These are phyloP conservation scores for Diglossa cyanea DNA, from an alignment of 2,797 vertebrate species.

Conservation along the genomic window DNA sequence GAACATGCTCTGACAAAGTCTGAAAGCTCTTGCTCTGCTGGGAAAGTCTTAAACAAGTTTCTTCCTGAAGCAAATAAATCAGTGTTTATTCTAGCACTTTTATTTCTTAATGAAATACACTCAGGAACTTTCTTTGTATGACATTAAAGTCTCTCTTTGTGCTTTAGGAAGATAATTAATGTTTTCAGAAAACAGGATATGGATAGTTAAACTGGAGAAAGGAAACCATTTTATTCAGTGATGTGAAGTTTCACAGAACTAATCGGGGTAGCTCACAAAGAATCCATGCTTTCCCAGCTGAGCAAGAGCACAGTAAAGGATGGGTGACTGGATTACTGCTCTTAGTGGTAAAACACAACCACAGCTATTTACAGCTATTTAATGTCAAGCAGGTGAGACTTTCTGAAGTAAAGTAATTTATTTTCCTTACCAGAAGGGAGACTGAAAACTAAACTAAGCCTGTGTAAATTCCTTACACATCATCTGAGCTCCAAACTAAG, in stretches of 20 bases:
- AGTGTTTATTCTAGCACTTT: slow-evolving; percentile 4
- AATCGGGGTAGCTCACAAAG: not conserved
- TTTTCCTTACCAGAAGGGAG: slow-evolving; percentile 42
- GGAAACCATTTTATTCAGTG: not conserved
- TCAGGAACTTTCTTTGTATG: not conserved
- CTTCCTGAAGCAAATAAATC: slow-evolving; percentile 32
- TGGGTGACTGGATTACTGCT: not conserved
- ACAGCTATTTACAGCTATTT: not conserved
- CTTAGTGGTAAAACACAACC: not conserved
- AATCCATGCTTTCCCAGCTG: not conserved
- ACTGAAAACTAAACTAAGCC: slow-evolving; percentile 34
- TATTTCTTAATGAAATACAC: slow-evolving; percentile 27
- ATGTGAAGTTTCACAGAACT: not conserved
- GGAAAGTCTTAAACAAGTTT: slow-evolving; percentile 23
- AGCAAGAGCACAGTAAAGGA: not conserved
- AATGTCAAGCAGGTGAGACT: slow-evolving; percentile 11
- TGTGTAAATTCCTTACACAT: slow-evolving; percentile 27
- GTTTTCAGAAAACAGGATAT: slow-evolving; percentile 24
- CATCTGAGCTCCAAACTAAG: slow-evolving; percentile 29
- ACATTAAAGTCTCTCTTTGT: not conserved
- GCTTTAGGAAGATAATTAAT: not conserved
- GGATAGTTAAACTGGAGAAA: slow-evolving; percentile 20
- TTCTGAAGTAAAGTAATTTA: slow-evolving; percentile 32
- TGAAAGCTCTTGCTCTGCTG: not conserved
- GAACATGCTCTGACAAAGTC: not conserved